These are phyloP conservation scores for Anaspis maculata DNA, from an alignment of 2,888 invertebrate genomes.

Conservation along the genomic window DNA sequence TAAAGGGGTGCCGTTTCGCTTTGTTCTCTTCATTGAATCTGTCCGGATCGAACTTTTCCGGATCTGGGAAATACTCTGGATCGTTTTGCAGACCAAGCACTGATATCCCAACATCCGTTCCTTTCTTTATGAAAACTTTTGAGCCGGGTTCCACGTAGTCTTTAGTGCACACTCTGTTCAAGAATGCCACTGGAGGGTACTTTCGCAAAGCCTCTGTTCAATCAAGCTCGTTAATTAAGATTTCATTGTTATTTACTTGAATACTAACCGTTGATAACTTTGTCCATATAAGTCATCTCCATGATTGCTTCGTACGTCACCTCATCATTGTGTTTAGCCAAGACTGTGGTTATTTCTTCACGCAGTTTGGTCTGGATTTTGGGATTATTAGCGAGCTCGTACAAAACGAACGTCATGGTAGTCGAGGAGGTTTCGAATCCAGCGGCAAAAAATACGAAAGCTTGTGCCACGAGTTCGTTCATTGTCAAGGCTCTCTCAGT, in stretches of 20 bases:
- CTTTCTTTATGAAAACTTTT: slow-evolving; percentile 29
- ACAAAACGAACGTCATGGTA: slow-evolving; percentile 14
- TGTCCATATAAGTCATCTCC: slow-evolving; percentile 37
- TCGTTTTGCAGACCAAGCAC: slow-evolving; percentile 31
- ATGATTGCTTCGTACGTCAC: slow-evolving; percentile 22
- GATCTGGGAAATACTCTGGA: slow-evolving; percentile 29
- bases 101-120: slow-evolving; percentile 25
- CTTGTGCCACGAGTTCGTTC: slow-evolving; percentile 45
- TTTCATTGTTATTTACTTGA: not conserved
- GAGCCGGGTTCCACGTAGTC: slow-evolving; percentile 29
- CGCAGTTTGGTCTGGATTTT: slow-evolving; percentile 17
- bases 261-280: slow-evolving; percentile 36
- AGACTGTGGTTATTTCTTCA: slow-evolving; percentile 18
- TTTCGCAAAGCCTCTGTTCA: slow-evolving; percentile 37
- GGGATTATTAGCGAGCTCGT: slow-evolving; percentile 10
- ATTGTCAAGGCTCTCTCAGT: slow-evolving; percentile 31
- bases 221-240: slow-evolving; percentile 18
- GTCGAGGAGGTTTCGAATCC: slow-evolving; percentile 19
- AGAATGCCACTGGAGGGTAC: slow-evolving; percentile 28
- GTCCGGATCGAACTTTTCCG: slow-evolving; percentile 17
- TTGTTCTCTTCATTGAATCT: slow-evolving; percentile 20
- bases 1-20: slow-evolving; percentile 8
- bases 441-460: slow-evolving; percentile 43
- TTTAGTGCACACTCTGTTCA: slow-evolving; percentile 20
- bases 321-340: slow-evolving; percentile 17